Evolutionary conservation across 2,113 vertebrate species (phyloP).

Genomic region (Anarrhichthys ocellatus): DNA sequence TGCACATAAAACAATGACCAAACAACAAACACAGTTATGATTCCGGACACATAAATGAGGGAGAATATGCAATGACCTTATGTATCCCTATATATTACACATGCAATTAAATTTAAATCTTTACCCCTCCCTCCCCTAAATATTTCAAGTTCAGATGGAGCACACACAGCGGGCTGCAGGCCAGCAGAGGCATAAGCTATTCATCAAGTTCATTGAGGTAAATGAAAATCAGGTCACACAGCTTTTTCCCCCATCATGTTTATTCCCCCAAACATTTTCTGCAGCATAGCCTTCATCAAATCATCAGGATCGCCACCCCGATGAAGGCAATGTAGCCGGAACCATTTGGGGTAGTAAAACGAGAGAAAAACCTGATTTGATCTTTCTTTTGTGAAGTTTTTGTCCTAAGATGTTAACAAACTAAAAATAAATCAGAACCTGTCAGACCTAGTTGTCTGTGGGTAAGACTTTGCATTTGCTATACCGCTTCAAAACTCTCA

Average conservation of each 20-base stretch:
- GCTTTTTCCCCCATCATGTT: neutral
- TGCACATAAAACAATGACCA: conserved; percentile 20
- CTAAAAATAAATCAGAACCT: neutral
- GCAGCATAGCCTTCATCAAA: neutral
- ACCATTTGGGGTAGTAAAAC: neutral
- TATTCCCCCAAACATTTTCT: neutral
- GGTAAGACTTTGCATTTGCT: conserved; percentile 13
- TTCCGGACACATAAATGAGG: conserved; percentile 14
- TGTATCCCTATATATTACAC: neutral
- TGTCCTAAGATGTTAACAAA: neutral
- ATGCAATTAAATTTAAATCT: neutral
- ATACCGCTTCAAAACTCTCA: conserved; percentile 31
- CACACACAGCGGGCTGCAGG: neutral
- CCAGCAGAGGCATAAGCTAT: neutral
- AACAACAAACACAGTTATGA: conserved; percentile 14
- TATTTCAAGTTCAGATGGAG: neutral
- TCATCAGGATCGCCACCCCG: neutral
- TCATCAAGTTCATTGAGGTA: conserved; percentile 5
- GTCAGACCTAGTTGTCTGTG: neutral
- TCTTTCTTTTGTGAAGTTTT: neutral
- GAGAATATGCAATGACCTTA: neutral
- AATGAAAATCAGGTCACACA: neutral
- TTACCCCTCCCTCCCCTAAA: neutral
- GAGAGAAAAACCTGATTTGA: neutral
- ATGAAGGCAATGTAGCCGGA: neutral